Conservation (phyloP, 2,113 vertebrate genomes). For the Eudorcas thomsonii region DNA sequence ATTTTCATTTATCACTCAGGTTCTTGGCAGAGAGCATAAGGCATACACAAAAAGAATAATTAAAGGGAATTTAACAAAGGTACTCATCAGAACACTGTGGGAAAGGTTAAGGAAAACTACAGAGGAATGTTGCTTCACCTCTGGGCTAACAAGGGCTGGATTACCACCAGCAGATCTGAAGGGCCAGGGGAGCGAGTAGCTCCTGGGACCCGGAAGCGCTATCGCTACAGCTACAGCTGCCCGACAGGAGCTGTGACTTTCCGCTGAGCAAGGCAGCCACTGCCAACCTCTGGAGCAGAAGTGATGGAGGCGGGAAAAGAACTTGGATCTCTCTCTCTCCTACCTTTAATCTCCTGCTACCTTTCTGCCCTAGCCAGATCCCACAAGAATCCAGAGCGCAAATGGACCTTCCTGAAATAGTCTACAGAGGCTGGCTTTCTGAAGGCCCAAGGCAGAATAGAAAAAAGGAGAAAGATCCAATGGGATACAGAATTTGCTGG, state of each 20-base stretch:
- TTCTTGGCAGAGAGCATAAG: constrained; percentile 48
- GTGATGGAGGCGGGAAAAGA: background rate
- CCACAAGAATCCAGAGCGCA: background rate
- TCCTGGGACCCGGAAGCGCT: background rate
- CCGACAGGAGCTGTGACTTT: background rate
- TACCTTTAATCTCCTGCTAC: background rate
- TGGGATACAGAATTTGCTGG: background rate
- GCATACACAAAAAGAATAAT: background rate
- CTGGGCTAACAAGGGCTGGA: background rate
- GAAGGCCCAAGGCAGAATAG: background rate
- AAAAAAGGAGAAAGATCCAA: background rate
- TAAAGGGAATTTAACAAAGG: constrained; percentile 24
- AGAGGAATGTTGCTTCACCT: background rate
- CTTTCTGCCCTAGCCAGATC: background rate
- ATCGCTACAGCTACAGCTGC: background rate
- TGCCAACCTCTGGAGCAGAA: background rate
- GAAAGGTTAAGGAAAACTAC: background rate
- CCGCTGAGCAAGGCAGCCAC: background rate
- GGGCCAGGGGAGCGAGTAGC: too few relatives aligned
- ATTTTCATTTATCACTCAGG: constrained; percentile 47
- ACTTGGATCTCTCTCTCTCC: background rate
- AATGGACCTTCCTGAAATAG: background rate
- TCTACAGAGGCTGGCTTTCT: background rate
- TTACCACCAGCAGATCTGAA: background rate
- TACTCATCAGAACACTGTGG: constrained; percentile 19